A percentile compares a stretch with the other conserved stretches of the same genome.
Evolutionary conservation across 2,113 vertebrate genomes (phyloP).

Genomic region (Prinia subflava): DNA sequence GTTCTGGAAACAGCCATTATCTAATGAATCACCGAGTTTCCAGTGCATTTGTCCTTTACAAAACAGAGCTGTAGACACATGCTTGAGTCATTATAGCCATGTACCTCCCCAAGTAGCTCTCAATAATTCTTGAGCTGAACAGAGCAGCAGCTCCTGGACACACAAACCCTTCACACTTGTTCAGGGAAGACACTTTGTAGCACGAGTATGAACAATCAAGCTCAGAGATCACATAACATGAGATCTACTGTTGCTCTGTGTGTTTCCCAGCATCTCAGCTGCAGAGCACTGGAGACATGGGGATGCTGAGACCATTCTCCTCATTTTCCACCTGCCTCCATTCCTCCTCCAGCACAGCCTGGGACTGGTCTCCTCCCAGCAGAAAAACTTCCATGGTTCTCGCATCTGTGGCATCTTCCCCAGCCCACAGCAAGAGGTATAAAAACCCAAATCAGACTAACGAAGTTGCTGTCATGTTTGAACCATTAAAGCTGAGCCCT

Average conservation of each 20-base stretch:
- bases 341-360: not conserved
- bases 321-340: not conserved
- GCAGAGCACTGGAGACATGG: not conserved
- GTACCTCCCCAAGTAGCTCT: not conserved
- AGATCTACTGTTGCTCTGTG: not conserved
- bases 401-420: not conserved
- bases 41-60: slow-evolving; percentile 23
- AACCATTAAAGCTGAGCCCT: not conserved
- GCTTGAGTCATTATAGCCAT: not conserved
- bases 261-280: not conserved
- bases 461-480: not conserved
- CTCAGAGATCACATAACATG: not conserved
- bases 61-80: not conserved
- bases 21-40: slow-evolving; percentile 51
- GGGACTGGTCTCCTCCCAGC: not conserved
- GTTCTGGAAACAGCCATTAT: slow-evolving; percentile 20
- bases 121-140: not conserved
- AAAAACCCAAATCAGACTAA: not conserved
- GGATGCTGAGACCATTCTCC: not conserved
- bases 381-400: not conserved
- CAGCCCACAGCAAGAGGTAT: not conserved
- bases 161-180: not conserved
- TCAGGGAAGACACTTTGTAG: not conserved
- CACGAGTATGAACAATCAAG: not conserved
- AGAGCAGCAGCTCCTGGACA: not conserved